phyloP scores from a whole-genome alignment of 2,888 invertebrate species.

The Athrips mouffetella region DNA sequence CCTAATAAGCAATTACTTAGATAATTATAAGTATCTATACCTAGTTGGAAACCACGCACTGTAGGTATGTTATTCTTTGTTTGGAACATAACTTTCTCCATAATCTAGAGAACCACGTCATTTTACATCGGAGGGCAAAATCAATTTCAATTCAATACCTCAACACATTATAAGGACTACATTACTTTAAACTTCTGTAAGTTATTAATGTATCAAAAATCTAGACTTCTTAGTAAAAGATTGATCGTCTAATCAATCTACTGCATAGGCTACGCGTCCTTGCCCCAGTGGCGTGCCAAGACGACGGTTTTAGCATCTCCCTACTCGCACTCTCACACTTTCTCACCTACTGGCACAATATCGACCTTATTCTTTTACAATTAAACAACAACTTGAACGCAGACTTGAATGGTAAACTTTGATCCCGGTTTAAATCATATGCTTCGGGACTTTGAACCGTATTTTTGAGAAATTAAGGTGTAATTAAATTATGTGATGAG shows the following conservation, averaged over 20 bases:
- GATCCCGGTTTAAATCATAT: conserved; percentile 31
- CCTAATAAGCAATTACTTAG: no score
- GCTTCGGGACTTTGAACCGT: conserved; percentile 43
- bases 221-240: conserved; percentile 45
- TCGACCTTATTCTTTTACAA: conserved; percentile 42
- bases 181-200: no score
- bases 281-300: conserved; percentile 72
- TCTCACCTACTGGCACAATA: conserved; percentile 48
- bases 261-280: conserved; percentile 70
- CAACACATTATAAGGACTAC: no score
- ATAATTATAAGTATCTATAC: no score
- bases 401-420: conserved; percentile 35
- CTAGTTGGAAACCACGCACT: no score
- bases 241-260: conserved; percentile 73
- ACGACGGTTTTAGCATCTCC: conserved; percentile 63
- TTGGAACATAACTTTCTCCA: no score
- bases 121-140: no score
- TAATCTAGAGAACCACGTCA: no score
- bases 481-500: conserved; percentile 20
- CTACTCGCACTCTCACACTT: conserved; percentile 57
- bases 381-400: conserved; percentile 35
- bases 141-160: no score
- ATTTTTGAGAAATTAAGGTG: conserved; percentile 34
- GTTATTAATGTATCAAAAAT: no score
- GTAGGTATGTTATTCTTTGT: neutral